Base-by-base conservation (phyloP, 2,888 invertebrate species). In the Dorcus parallelipipedus region DNA sequence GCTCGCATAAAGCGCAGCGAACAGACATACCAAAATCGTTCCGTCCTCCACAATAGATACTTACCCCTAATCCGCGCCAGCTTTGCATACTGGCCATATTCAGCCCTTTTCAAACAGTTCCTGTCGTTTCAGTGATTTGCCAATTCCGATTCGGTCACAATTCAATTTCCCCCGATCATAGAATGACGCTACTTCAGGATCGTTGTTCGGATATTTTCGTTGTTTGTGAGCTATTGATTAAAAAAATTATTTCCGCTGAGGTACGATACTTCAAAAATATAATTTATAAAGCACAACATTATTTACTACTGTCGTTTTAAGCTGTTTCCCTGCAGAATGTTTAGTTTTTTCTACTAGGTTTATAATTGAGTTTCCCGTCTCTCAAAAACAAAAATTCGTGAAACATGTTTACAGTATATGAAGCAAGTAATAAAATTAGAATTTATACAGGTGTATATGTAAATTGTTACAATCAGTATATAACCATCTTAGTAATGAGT, bases 61-160 rank as follows among this genome's bases (percentile, higher is more conserved):
- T 63, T 62, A 66, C 63, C 64, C 61, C 61, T 65, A 56, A 56
- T 56, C 56, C 51, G 52, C 40, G 49, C 56, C 26, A 26, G 72
- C 67, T 71, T 71, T 72, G 71, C 72, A 72, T 71, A 69, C 65
- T 66, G 65, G 63, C 63, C 64, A 69, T 69, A 69, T 65, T 67
- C 67, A 68, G 69, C 71, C 71, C 70, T 69, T 71, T 70, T 69
- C 66, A 68, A 64, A 67, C 68, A 68, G 67, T 71, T 71, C 69
- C 71, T 71, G 71, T 71, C 72, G 71, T 72, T 72, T 73, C 72
- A 71, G 70, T 71, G 69, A 67, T 69, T 68, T 66, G 62, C 64
- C 64, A 61, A 70, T 69, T 69, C 70, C 69, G 70, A 71, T 70
- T 67, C 69, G 65, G 60, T 66, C 68, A 71, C 71, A 72, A 73